Percentiles rank a stretch among this genome's conserved stretches.
Evolutionary conservation across 2,888 invertebrate species (phyloP).

Genomic region (Timema podura): DNA sequence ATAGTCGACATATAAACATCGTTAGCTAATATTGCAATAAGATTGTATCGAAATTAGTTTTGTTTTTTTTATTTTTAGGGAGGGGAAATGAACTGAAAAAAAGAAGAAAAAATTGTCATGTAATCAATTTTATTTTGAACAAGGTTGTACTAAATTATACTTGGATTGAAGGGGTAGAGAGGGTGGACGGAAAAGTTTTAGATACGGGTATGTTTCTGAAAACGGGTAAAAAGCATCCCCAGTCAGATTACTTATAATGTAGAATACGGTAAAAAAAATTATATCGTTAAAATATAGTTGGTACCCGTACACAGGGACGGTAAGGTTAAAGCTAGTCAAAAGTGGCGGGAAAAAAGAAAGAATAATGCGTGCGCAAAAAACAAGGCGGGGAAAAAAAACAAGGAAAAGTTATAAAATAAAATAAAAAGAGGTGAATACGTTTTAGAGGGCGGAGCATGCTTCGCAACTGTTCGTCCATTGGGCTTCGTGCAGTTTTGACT

Average conservation of each 20-base stretch:
- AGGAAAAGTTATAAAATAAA: no score
- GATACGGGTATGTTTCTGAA: constrained; percentile 17
- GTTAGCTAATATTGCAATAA: no score
- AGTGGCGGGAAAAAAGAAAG: constrained; percentile 1
- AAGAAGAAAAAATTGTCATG: constrained; percentile 15
- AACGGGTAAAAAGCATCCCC: constrained; percentile 1
- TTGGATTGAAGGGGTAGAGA: constrained; percentile 21
- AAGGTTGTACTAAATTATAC: constrained; percentile 24
- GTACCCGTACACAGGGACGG: background rate
- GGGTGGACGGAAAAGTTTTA: constrained; percentile 4
- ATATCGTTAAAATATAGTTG: constrained; percentile 27
- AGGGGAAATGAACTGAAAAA: background rate
- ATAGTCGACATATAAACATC: no score
- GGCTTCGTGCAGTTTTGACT: constrained; percentile 23
- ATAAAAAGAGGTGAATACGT: no score
- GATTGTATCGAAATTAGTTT: no score
- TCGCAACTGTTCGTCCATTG: constrained; percentile 25
- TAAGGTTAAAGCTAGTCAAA: background rate
- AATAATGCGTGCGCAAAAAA: background rate
- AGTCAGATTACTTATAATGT: constrained; percentile 19
- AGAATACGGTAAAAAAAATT: constrained; percentile 18
- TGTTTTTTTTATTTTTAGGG: no score
- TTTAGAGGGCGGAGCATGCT: constrained; percentile 18
- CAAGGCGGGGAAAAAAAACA: background rate
- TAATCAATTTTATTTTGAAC: constrained; percentile 16